A percentile compares a stretch with the other conserved stretches of the same genome.
Evolutionary conservation across 2,888 invertebrate species (phyloP).

Genomic region (Epinotia bilunana): DNA sequence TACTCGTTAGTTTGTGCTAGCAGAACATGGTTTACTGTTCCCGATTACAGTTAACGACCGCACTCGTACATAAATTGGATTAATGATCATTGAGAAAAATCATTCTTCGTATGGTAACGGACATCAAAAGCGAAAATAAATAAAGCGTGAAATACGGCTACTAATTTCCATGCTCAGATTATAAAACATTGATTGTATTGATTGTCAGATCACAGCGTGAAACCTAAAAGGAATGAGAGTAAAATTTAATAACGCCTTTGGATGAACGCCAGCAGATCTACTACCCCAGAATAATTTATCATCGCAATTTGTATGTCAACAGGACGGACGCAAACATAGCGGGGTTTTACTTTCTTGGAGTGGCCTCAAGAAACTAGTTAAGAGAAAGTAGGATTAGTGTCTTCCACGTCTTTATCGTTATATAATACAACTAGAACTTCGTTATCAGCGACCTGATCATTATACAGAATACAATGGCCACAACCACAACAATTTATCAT

Average conservation of each 20-base stretch:
- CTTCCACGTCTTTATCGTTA: constrained; percentile 74
- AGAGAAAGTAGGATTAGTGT: constrained; percentile 83
- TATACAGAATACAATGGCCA: constrained; percentile 11
- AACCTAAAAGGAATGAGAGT: constrained; percentile 35
- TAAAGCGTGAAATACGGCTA: constrained; percentile 1
- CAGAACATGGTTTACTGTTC: constrained; percentile 31
- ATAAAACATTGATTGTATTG: constrained; percentile 19
- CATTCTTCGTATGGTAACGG: constrained; percentile 4
- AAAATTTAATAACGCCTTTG: constrained; percentile 41
- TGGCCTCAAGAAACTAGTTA: constrained; percentile 82
- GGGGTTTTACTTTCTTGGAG: constrained; percentile 83
- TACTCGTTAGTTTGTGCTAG: constrained; percentile 35
- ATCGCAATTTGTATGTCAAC: constrained; percentile 80
- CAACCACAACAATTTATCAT: constrained; percentile 27
- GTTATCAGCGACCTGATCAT: constrained; percentile 24
- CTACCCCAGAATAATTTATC: constrained; percentile 75
- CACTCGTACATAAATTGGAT: constrained; percentile 24
- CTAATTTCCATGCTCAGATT: constrained; percentile 20
- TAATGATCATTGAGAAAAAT: constrained; percentile 32
- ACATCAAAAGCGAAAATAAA: constrained; percentile 3
- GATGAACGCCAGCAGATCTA: constrained; percentile 52
- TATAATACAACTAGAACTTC: constrained; percentile 60
- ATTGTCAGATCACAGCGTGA: constrained; percentile 21
- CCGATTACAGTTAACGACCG: constrained; percentile 31
- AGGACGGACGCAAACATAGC: constrained; percentile 81